Conservation (phyloP, 2,888 invertebrate species). For the Lucinisca nassula region DNA sequence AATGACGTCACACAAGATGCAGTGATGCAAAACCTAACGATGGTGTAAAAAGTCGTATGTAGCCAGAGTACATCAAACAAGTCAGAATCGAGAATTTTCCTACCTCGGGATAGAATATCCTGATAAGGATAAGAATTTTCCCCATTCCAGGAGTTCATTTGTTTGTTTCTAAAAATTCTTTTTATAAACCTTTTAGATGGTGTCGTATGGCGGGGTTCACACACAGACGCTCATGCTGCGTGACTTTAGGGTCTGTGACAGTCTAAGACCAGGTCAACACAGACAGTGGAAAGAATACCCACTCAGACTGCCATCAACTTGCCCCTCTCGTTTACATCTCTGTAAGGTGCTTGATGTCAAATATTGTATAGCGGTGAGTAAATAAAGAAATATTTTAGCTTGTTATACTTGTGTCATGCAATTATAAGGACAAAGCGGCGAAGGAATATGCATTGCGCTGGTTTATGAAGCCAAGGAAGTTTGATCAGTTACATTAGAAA, state of each 20-base stretch:
- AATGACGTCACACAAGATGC: too few species aligned
- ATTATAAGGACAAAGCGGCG: too few species aligned
- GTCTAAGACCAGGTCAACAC: slow-evolving; percentile 81
- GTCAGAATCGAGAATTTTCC: background rate
- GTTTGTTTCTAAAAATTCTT: too few species aligned
- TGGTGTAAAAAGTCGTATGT: too few species aligned
- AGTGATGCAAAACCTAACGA: too few species aligned
- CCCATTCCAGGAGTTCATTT: background rate
- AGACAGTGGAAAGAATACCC: slow-evolving; percentile 82
- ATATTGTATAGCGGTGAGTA: slow-evolving; percentile 85
- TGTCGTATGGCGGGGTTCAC: slow-evolving; percentile 83
- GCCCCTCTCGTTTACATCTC: slow-evolving; percentile 82
- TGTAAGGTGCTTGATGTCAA: slow-evolving; percentile 85
- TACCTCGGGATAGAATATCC: background rate
- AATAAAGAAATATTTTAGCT: too few species aligned
- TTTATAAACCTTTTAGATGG: too few species aligned
- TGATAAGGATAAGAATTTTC: background rate
- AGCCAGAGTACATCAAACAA: too few species aligned
- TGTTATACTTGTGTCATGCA: too few species aligned
- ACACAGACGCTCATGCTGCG: slow-evolving; percentile 78
- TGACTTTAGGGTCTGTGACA: slow-evolving; percentile 79
- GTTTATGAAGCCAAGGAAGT: too few species aligned
- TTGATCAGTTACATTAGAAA: too few species aligned
- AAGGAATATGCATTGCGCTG: too few species aligned
- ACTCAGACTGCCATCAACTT: slow-evolving; percentile 81